phyloP scores from a whole-genome alignment of 1,140 invertebrate genomes.

The Lerema accius region DNA sequence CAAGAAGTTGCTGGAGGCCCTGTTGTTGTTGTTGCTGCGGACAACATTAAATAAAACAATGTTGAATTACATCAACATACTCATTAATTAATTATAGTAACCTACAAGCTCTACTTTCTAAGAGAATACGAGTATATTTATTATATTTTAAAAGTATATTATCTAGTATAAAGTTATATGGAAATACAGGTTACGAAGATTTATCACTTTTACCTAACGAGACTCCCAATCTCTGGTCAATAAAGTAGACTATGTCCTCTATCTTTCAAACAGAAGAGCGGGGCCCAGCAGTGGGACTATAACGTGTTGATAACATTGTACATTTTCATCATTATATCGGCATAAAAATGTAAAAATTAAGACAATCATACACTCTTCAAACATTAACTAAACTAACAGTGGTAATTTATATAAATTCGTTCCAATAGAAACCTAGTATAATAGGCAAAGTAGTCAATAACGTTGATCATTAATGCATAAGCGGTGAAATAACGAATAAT shows the following conservation, averaged over 20 bases:
- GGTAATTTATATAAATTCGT: not conserved
- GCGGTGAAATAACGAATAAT: conserved; percentile 9
- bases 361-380: not conserved
- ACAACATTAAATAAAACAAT: conserved; percentile 63
- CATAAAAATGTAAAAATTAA: too few relatives aligned
- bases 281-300: too few relatives aligned
- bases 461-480: conserved; percentile 18
- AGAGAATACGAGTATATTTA: not conserved
- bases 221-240: too few relatives aligned
- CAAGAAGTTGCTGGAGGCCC: conserved; percentile 85
- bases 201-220: too few relatives aligned
- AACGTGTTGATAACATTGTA: too few relatives aligned
- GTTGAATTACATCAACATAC: conserved; percentile 40
- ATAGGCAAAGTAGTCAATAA: conserved; percentile 8
- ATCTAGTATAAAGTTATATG: too few relatives aligned
- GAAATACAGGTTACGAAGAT: too few relatives aligned
- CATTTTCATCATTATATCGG: too few relatives aligned
- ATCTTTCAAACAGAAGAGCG: not conserved
- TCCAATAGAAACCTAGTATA: not conserved
- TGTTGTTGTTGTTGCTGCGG: conserved; percentile 85
- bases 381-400: not conserved
- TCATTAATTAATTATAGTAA: conserved; percentile 6
- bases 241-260: not conserved
- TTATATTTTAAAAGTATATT: too few relatives aligned
- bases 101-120: not conserved